A percentile compares a stretch with the other conserved stretches of the same genome.
Conservation (phyloP, 2,888 invertebrate genomes). For the Coremacera marginata region DNA sequence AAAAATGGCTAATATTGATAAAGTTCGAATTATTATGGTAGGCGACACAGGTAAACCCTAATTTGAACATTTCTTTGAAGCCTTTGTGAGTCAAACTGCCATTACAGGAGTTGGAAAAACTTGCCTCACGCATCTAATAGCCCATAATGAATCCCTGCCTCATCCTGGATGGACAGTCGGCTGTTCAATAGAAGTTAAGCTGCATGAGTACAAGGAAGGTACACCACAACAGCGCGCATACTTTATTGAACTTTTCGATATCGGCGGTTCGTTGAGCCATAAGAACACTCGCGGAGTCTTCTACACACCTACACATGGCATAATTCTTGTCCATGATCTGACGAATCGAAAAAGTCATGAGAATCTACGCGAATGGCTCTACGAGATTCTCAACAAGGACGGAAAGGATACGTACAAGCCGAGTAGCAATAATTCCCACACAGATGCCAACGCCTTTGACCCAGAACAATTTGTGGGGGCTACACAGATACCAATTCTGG, state of each 20-base stretch:
- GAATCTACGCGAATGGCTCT: conserved; percentile 93
- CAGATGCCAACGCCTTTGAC: conserved; percentile 72
- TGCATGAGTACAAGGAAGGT: conserved; percentile 95
- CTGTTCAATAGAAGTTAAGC: conserved; percentile 93
- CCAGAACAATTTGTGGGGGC: conserved; percentile 88
- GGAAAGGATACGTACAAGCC: conserved; percentile 68
- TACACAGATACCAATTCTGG: conserved; percentile 91
- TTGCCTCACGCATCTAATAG: conserved; percentile 91
- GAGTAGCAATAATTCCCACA: conserved; percentile 45
- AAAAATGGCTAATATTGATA: conserved; percentile 75
- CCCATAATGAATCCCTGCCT: conserved; percentile 85
- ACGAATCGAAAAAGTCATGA: conserved; percentile 96
- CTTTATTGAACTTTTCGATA: conserved; percentile 97
- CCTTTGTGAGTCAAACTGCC: too few relatives aligned
- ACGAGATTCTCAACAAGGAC: conserved; percentile 87
- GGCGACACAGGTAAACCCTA: conserved; percentile 85
- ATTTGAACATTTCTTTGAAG: background rate
- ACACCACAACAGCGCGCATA: conserved; percentile 91
- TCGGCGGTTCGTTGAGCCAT: conserved; percentile 95
- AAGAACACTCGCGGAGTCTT: conserved; percentile 94
- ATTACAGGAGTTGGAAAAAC: conserved; percentile 94
- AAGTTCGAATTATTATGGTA: conserved; percentile 90
- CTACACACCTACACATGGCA: conserved; percentile 94
- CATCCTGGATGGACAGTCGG: conserved; percentile 97
- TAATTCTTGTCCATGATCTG: conserved; percentile 96